Evolutionary conservation across 2,113 vertebrate species (phyloP), one percentile per base, ranked within the genome.

Genomic region (Rhinopomastus cyanomelas): DNA sequence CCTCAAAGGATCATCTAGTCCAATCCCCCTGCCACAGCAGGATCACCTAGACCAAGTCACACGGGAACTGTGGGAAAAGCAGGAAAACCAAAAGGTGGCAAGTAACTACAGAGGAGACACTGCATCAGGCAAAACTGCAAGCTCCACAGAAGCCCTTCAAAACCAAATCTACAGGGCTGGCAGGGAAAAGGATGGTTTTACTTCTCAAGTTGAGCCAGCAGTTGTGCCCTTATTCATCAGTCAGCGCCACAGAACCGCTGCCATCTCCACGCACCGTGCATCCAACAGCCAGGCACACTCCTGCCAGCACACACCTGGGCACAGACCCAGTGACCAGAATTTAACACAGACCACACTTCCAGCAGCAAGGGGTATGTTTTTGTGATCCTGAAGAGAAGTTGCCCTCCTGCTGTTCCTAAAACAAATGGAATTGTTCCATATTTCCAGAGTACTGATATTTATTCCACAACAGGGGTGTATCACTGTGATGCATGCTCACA

Each of bases 401-500:
- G 30, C 21, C 48, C 66, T 42, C 71, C 62, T 92, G 76, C 57
- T 75, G 6, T 60, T 55, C 66, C 76, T 78, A 56, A 83, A 57
- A 73, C 32, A 94, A 93, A 67, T 66, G 18, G 29, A 14, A 53
- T 78, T 48, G 15, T 66, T 92, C 78, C 32, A 20, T 52, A 79
- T 64, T 79, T 92, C 30, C 69, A 86, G 64, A 81, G 60, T 87
- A 94, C 52, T 4, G 34, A n/a, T 74, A 64, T 76, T 86, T 84
- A 18, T 90, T 85, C 85, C 25, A 51, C 64, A 89, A 53, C 44
- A 69, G 56, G 12, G 18, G 11, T 46, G 9, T 29, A 37, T 82
- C 82, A 42, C 7, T 32, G 32, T 90, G 91, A 91, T 93, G 62
- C 62, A 93, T 92, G 84, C 64, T 92, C 60, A 88, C 67, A 94